Percentiles rank a stretch among this genome's conserved stretches.
Evolutionary conservation across 2,797 vertebrate species (phyloP).

Genomic region (Anniella stebbinsi): DNA sequence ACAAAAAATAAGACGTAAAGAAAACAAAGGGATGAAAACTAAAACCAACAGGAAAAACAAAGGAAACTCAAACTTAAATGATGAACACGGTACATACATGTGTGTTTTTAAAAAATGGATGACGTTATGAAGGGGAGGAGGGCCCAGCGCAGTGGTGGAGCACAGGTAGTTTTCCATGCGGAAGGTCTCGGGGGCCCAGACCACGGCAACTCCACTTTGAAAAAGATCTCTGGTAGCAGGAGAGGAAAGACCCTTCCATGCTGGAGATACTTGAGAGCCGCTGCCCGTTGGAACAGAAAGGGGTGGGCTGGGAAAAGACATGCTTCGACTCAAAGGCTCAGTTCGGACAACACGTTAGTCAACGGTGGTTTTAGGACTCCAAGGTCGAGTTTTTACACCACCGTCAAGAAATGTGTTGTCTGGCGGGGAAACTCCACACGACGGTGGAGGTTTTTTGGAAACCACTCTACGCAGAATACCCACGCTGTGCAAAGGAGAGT

Average conservation of each 20-base stretch:
- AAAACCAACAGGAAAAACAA: conserved; percentile 62
- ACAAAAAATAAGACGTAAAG: conserved; percentile 71
- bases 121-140: too few species aligned
- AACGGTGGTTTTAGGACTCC: too few species aligned
- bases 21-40: conserved; percentile 76
- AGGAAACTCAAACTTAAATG: conserved; percentile 62
- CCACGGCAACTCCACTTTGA: neutral
- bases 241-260: neutral
- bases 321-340: neutral
- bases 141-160: neutral
- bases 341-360: too few species aligned
- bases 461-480: too few species aligned
- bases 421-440: too few species aligned
- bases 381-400: too few species aligned
- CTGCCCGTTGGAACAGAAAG: rapidly evolving
- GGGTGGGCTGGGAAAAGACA: too few species aligned
- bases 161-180: neutral
- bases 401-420: too few species aligned
- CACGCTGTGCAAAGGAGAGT: too few species aligned
- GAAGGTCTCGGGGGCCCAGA: too few species aligned
- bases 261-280: neutral
- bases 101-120: too few species aligned
- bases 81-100: conserved; percentile 36
- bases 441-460: too few species aligned
- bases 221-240: neutral